Base-by-base conservation (phyloP, 2,113 vertebrate genomes). In the Microcebus jonahi region DNA sequence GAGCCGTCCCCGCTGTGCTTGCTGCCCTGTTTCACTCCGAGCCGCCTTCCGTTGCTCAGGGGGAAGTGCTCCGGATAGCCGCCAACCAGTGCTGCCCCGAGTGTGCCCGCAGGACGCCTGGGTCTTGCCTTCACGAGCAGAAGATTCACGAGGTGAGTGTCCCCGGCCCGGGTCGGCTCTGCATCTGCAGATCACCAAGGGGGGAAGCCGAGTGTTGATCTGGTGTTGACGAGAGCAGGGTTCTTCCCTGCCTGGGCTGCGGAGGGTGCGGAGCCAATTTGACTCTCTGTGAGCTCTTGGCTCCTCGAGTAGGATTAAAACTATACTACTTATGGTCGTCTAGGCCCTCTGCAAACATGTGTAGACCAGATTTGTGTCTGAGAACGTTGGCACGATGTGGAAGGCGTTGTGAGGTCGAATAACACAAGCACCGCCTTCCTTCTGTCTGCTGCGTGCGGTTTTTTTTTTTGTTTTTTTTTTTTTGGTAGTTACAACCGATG, bases 31-130 rank as follows among this genome's bases (percentile, higher is more conserved):
- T 93, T 97, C 77, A 96, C 12, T 15, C 34, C 71, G 63, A 73
- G 61, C 85, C 97, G 55, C 63, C 95, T 57, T 95, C 92, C 53
- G 91, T 83, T 96, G 73, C 87, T 65, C 42, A 99, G 99, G 99
- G 99, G 23, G 99, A 99, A 96, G 98, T 98, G 53, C 98, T 99
- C 85, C 99, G 98, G 91, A 99, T 99, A 95, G 97, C 98, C 11
- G 97, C 99, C 95, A 99, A 99, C 97, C 95, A 98, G 63, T 99
- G 99, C 98, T 99, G 99, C 94, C 99, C 99, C 0, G 98, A 99
- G 91, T 99, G 99, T 90, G 95, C 98, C 50, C 96, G 97, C 5
- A 97, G 80, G 71, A 98, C 97, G 0, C 88, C 98, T 50, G 99
- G 98, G 45, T 99, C 98, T 92, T 99, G 99, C 98, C 99, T 97